phyloP scores from a whole-genome alignment of 2,888 invertebrate species.

The Dyspetes luteomarginatus region DNA sequence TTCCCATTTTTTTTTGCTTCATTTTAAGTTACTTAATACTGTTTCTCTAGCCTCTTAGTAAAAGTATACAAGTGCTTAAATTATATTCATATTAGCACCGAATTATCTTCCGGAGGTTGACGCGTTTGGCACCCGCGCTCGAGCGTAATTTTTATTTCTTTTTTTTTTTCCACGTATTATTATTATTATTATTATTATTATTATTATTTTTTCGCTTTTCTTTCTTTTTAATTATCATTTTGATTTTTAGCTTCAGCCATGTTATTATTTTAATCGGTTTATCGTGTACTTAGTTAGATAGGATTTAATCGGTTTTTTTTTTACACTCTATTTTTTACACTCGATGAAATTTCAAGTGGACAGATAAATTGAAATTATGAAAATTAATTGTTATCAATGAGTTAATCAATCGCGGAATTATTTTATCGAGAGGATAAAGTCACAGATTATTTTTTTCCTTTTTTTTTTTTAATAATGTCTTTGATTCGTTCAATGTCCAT shows the following conservation, averaged over 20 bases:
- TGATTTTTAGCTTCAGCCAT: conserved; percentile 77
- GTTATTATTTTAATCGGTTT: conserved; percentile 67
- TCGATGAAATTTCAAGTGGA: not conserved
- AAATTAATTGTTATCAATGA: not conserved
- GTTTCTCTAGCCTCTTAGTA: conserved; percentile 53
- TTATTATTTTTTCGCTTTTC: conserved; percentile 49
- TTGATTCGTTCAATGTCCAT: not conserved
- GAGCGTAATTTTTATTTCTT: not conserved
- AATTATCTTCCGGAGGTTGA: conserved; percentile 54
- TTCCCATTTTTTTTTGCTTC: not conserved
- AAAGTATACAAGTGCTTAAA: conserved; percentile 53
- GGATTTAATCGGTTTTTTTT: conserved; percentile 46
- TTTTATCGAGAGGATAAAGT: conserved; percentile 8
- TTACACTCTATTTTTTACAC: conserved; percentile 28
- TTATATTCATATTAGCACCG: conserved; percentile 54
- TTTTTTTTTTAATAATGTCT: not conserved
- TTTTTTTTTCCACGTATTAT: conserved; percentile 43
- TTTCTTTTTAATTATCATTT: conserved; percentile 69
- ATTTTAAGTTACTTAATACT: conserved; percentile 59
- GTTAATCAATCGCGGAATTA: conserved; percentile 62
- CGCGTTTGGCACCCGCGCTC: conserved; percentile 52
- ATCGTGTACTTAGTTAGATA: conserved; percentile 55
- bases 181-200: too few species aligned
- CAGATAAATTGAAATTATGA: not conserved
- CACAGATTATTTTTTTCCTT: not conserved